Evolutionary conservation across 2,888 invertebrate species (phyloP).

Genomic region (Tyria jacobaeae): DNA sequence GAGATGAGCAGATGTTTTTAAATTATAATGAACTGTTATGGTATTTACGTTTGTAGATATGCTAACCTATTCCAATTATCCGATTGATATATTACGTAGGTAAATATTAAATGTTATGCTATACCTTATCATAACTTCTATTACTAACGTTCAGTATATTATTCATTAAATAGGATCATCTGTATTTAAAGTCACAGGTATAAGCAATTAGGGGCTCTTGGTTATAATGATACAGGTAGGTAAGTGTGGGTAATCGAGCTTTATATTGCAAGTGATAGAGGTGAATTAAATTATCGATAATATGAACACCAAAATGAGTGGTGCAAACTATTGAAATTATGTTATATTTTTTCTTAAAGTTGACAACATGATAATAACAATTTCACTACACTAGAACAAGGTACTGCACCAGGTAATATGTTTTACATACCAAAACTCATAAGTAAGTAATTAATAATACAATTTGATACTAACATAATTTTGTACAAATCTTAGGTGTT

Average conservation of each 20-base stretch:
- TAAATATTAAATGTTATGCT: background rate
- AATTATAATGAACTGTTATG: conserved; percentile 1
- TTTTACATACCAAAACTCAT: too few species aligned
- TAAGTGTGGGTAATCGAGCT: background rate
- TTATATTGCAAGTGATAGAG: background rate
- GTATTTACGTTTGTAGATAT: background rate
- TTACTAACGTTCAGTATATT: background rate
- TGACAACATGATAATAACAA: too few species aligned
- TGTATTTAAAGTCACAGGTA: background rate
- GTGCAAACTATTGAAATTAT: too few species aligned
- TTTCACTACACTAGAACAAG: too few species aligned
- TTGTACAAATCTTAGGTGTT: too few species aligned
- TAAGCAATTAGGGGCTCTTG: background rate
- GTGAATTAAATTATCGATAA: background rate
- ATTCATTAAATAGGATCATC: background rate
- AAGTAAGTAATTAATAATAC: too few species aligned
- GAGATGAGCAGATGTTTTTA: conserved; percentile 16
- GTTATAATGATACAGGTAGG: background rate
- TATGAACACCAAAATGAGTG: background rate
- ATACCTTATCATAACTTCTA: background rate
- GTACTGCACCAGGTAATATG: too few species aligned
- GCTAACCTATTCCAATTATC: background rate
- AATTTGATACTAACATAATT: too few species aligned
- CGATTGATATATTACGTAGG: background rate
- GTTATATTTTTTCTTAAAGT: too few species aligned